These are phyloP conservation scores for Chloropsis cyanopogon DNA, from an alignment of 2,113 vertebrate genomes.

Conservation along the genomic window DNA sequence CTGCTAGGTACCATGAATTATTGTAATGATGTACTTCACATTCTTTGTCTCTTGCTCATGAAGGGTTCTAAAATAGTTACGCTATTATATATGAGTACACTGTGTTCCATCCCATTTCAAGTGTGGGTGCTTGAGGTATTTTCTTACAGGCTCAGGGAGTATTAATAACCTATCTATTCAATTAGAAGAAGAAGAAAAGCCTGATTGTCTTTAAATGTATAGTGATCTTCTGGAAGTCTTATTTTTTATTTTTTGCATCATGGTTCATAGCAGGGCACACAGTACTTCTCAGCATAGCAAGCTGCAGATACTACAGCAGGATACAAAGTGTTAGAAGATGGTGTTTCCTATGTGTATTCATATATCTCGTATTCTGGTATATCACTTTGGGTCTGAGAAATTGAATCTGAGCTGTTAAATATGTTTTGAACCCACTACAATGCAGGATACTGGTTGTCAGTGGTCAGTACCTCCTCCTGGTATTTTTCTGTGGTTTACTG, in stretches of 20 bases:
- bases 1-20: neutral
- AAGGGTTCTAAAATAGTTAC: constrained; percentile 20
- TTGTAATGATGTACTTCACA: neutral
- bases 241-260: neutral
- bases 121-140: constrained; percentile 30
- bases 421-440: neutral
- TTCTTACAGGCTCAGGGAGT: neutral
- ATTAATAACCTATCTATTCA: neutral
- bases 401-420: neutral
- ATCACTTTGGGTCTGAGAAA: neutral
- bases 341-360: neutral
- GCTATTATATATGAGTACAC: neutral
- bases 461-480: neutral
- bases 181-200: neutral
- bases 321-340: neutral
- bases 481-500: neutral
- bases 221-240: neutral
- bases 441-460: neutral
- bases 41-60: constrained; percentile 11
- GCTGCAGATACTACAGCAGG: neutral
- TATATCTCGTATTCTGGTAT: neutral
- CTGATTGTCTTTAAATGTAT: neutral
- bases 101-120: neutral
- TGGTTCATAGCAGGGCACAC: neutral
- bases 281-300: neutral